Evolutionary conservation across 2,113 vertebrate species (phyloP), one percentile per base, ranked within the genome.

Genomic region (Leptocoma aspasia): DNA sequence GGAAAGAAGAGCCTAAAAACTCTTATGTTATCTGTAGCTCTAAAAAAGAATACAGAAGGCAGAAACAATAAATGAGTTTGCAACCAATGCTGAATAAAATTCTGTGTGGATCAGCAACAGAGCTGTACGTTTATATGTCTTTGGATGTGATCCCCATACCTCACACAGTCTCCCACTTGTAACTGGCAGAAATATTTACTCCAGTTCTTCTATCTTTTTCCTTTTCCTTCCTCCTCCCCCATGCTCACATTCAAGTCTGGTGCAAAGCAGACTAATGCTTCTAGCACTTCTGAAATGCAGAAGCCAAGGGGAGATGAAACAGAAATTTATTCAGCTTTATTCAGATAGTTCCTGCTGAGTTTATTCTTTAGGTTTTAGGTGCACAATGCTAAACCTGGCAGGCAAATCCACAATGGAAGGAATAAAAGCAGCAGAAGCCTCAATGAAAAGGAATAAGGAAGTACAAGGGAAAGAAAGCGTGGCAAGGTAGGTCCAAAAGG

Each of bases 201-300:
- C 19, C 5, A 44, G 27, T 61, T 78, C 26, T 69, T 49, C 4
- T 21, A 0, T 19, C 15, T 23, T 49, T 56, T 22, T 30, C 17
- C 30, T 19, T 28, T 16, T 18, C 5, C 19, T n/a, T 11, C 9
- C 12, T 9, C 3, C 7, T n/a, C 5, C 2, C 7, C 2, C 10
- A 27, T 31, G n/a, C 10, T 86, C 27, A 57, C 0, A 1, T 20
- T 60, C 50, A 65, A 16, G 17, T 42, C 23, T 78, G 10, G 24
- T 66, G 87, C 50, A 86, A 71, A 63, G 0, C 47, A 66, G 56
- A n/a, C 27, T n/a, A 63, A 61, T 24, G 6, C 16, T 53, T 53
- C 37, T 61, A 54, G 11, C 10, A 59, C 7, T 66, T 52, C 15
- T 54, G 47, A 63, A 83, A 76, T 11, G 4, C 18, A 71, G 14